phyloP scores from a whole-genome alignment of 1,140 invertebrate genomes.

The Rhagoletis pomonella region DNA sequence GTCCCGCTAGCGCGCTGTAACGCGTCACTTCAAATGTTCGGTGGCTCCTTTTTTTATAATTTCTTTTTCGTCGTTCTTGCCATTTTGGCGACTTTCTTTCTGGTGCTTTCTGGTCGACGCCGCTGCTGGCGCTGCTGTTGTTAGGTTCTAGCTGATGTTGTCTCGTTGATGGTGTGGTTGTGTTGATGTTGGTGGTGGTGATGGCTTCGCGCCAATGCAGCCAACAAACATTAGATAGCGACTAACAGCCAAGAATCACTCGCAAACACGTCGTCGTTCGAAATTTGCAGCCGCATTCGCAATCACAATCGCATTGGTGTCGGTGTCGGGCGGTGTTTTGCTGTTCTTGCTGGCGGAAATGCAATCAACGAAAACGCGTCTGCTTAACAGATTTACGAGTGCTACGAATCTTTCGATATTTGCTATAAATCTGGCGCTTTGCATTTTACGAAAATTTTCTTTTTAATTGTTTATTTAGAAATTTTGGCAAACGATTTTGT shows the following conservation, averaged over 20 bases:
- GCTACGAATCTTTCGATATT: slow-evolving; percentile 23
- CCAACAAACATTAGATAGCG: slow-evolving; percentile 13
- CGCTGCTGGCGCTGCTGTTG: neutral
- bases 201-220: slow-evolving; percentile 17
- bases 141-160: neutral
- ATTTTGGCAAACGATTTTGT: slow-evolving; percentile 12
- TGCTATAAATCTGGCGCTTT: neutral
- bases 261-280: slow-evolving; percentile 34
- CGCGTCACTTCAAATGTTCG: slow-evolving; percentile 27
- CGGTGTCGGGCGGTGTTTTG: slow-evolving; percentile 51
- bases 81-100: slow-evolving; percentile 29
- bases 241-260: slow-evolving; percentile 5
- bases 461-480: neutral
- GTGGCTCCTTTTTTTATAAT: neutral
- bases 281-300: slow-evolving; percentile 48
- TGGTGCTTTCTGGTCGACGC: neutral
- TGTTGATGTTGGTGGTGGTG: neutral
- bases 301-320: slow-evolving; percentile 52
- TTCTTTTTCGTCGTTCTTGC: neutral
- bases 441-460: neutral
- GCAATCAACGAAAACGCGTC: slow-evolving; percentile 46
- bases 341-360: slow-evolving; percentile 50
- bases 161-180: neutral
- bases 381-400: slow-evolving; percentile 41
- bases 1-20: neutral